Evolutionary conservation across 2,797 vertebrate species (phyloP).

Genomic region (Liparis tanakae): DNA sequence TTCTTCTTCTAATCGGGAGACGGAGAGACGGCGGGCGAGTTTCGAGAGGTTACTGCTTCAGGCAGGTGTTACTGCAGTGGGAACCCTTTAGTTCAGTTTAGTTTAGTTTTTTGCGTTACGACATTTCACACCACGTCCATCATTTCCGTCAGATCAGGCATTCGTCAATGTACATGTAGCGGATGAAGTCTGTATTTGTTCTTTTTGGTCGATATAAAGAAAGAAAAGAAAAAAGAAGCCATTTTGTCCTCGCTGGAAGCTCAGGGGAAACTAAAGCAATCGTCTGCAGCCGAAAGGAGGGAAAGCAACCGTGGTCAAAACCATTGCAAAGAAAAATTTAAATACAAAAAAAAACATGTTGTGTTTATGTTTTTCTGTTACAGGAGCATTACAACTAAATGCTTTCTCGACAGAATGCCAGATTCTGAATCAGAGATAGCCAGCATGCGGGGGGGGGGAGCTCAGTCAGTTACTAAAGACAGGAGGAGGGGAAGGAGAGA

Average conservation of each 20-base stretch:
- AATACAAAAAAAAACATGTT: constrained; percentile 18
- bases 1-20: constrained; percentile 37
- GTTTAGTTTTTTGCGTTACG: constrained; percentile 70
- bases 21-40: constrained; percentile 27
- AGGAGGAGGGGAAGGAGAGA: constrained; percentile 67
- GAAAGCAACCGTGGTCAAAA: constrained; percentile 77
- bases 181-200: constrained; percentile 38
- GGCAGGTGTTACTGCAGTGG: constrained; percentile 78
- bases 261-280: constrained; percentile 19
- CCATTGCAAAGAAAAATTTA: background rate
- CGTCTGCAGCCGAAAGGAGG: constrained; percentile 28
- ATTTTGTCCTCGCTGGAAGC: constrained; percentile 44
- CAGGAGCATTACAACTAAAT: constrained; percentile 23
- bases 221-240: constrained; percentile 30
- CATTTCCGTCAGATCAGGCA: constrained; percentile 39
- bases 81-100: constrained; percentile 53
- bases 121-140: constrained; percentile 51
- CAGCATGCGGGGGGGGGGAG: constrained; percentile 30
- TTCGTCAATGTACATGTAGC: constrained; percentile 46
- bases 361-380: constrained; percentile 59
- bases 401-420: constrained; percentile 23
- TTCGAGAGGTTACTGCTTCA: constrained; percentile 79
- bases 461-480: constrained; percentile 68
- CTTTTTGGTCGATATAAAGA: constrained; percentile 58
- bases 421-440: constrained; percentile 30